These are phyloP conservation scores for Anisognathus igniventris DNA, from an alignment of 2,797 vertebrate genomes.

Conservation along the genomic window DNA sequence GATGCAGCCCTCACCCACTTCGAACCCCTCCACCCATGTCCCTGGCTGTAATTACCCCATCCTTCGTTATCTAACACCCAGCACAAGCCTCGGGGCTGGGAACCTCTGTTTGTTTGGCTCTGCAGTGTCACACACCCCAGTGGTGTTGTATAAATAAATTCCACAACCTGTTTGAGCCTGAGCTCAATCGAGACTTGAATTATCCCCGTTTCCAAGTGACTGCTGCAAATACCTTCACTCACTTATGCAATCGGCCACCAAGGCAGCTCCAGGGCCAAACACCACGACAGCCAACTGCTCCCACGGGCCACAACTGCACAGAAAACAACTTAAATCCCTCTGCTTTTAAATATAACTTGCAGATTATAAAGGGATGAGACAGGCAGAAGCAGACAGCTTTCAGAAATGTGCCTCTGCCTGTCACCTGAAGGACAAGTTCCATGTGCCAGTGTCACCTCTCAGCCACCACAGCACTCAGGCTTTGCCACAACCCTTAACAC, in stretches of 20 bases:
- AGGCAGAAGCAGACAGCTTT: background rate
- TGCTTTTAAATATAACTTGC: background rate
- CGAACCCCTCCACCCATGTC: constrained; percentile 30
- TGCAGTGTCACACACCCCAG: constrained; percentile 1
- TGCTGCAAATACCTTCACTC: background rate
- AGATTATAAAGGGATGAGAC: background rate
- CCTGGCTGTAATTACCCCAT: background rate
- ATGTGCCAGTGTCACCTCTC: background rate
- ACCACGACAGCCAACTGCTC: background rate
- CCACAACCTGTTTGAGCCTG: constrained; percentile 52
- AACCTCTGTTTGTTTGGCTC: constrained; percentile 13
- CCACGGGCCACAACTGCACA: background rate
- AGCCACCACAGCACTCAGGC: background rate
- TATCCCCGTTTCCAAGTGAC: background rate
- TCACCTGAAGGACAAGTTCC: background rate
- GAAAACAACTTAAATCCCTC: background rate
- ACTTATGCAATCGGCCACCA: background rate
- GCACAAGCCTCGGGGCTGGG: constrained; percentile 12
- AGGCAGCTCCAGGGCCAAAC: background rate
- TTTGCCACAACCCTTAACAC: background rate
- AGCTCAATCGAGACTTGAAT: background rate
- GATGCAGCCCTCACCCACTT: background rate
- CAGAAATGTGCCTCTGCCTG: background rate
- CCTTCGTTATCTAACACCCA: background rate
- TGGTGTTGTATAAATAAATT: constrained; percentile 46